These are phyloP conservation scores for Drosophila sordidapex DNA, from an alignment of 2,888 invertebrate species.

Conservation along the genomic window DNA sequence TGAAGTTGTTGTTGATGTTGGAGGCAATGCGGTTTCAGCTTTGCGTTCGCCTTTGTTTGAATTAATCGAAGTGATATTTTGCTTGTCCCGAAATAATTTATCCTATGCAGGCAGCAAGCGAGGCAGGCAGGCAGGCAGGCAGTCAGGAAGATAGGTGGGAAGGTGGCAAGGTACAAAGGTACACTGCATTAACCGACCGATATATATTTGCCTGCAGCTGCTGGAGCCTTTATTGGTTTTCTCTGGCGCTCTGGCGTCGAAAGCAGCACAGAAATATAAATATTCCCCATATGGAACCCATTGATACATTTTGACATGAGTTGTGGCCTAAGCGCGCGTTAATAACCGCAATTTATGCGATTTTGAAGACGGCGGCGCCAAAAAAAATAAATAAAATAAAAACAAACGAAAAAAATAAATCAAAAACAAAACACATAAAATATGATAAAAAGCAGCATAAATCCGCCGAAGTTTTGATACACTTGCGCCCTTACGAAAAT, in stretches of 20 bases:
- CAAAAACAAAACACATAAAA: not conserved
- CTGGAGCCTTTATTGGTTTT: slow-evolving; percentile 68
- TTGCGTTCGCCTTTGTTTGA: slow-evolving; percentile 83
- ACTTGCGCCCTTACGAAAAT: not conserved
- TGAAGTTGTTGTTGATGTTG: not conserved
- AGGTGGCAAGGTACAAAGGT: not conserved
- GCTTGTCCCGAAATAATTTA: slow-evolving; percentile 85
- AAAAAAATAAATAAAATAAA: slow-evolving; percentile 12
- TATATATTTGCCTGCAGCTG: slow-evolving; percentile 56
- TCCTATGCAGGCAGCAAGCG: slow-evolving; percentile 51
- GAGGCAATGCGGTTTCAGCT: slow-evolving; percentile 22
- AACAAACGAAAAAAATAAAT: not conserved
- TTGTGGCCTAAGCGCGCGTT: slow-evolving; percentile 83
- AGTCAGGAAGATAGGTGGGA: not conserved
- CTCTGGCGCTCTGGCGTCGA: slow-evolving; percentile 39
- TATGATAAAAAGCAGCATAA: slow-evolving; percentile 2
- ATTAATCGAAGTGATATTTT: slow-evolving; percentile 85
- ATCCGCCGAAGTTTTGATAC: slow-evolving; percentile 16
- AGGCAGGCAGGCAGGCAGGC: not conserved
- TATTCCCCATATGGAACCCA: slow-evolving; percentile 83
- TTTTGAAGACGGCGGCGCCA: slow-evolving; percentile 73
- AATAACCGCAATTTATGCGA: slow-evolving; percentile 81
- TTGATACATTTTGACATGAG: slow-evolving; percentile 84
- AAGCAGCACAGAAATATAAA: slow-evolving; percentile 79
- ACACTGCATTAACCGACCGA: slow-evolving; percentile 14